Evolutionary conservation across 2,888 invertebrate species (phyloP).

Genomic region (Acronicta leporina): DNA sequence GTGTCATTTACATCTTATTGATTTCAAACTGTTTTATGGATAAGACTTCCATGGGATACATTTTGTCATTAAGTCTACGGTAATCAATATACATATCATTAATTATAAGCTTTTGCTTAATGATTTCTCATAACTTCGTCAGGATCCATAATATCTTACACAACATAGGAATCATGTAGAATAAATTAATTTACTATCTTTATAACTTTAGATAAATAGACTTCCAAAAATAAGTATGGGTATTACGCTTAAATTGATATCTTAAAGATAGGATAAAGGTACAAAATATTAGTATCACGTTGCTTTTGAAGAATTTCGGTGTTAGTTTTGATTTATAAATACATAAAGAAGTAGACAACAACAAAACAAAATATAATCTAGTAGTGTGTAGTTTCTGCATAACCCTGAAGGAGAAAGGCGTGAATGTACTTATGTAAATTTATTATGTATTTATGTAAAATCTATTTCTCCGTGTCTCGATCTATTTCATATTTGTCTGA

Average conservation of each 20-base stretch:
- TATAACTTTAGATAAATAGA: constrained; percentile 13
- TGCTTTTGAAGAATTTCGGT: constrained; percentile 30
- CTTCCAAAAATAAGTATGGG: constrained; percentile 12
- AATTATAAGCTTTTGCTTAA: constrained; percentile 8
- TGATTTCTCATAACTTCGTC: background rate
- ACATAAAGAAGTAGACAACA: no score
- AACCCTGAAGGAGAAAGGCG: no score
- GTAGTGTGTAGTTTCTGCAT: no score
- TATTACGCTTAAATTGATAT: constrained; percentile 9
- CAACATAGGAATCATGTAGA: constrained; percentile 1
- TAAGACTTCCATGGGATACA: constrained; percentile 20
- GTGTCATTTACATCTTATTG: constrained; percentile 54
- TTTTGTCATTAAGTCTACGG: constrained; percentile 28
- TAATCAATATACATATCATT: constrained; percentile 21
- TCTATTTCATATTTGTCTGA: constrained; percentile 25
- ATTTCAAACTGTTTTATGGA: constrained; percentile 51
- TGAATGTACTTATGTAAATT: no score
- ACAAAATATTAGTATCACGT: constrained; percentile 13
- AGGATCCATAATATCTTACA: background rate
- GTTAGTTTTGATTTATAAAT: no score
- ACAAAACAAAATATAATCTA: no score
- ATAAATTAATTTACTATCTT: background rate
- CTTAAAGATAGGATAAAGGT: constrained; percentile 18
- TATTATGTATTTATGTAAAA: no score
- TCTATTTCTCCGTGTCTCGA: no score